These are phyloP conservation scores for Carettochelys insculpta DNA, from an alignment of 2,113 vertebrate species.

Conservation along the genomic window DNA sequence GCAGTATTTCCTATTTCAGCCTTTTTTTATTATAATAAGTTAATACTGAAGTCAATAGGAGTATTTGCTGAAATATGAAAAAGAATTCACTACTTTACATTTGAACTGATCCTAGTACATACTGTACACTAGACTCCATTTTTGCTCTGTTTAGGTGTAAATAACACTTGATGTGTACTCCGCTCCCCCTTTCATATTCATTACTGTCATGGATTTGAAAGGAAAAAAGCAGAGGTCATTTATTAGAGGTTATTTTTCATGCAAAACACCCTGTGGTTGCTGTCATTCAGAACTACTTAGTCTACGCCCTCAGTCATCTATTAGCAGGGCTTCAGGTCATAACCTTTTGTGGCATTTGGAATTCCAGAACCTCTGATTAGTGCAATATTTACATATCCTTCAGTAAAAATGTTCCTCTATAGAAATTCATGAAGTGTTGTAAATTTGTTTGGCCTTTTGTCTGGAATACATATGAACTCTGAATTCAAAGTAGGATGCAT, in stretches of 20 bases:
- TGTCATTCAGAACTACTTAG: conserved; percentile 86
- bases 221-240: conserved; percentile 92
- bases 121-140: neutral
- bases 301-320: conserved; percentile 82
- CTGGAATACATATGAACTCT: conserved; percentile 79
- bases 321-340: conserved; percentile 91
- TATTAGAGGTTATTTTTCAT: conserved; percentile 92
- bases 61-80: neutral
- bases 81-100: neutral
- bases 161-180: conserved; percentile 89
- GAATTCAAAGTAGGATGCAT: conserved; percentile 75
- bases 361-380: conserved; percentile 95
- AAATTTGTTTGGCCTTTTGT: conserved; percentile 95
- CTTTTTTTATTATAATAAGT: conserved; percentile 1
- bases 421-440: conserved; percentile 89
- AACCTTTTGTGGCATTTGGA: conserved; percentile 93
- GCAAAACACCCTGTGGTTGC: conserved; percentile 90
- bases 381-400: conserved; percentile 94
- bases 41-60: conserved; percentile 38
- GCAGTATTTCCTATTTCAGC: neutral
- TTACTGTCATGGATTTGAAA: conserved; percentile 91
- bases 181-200: conserved; percentile 88
- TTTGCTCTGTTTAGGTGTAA: conserved; percentile 86
- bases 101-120: conserved; percentile 10
- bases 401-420: conserved; percentile 82